Evolutionary conservation across 2,888 invertebrate species (phyloP), one percentile per base, ranked within the genome.

Genomic region (Drosophila paucipuncta): DNA sequence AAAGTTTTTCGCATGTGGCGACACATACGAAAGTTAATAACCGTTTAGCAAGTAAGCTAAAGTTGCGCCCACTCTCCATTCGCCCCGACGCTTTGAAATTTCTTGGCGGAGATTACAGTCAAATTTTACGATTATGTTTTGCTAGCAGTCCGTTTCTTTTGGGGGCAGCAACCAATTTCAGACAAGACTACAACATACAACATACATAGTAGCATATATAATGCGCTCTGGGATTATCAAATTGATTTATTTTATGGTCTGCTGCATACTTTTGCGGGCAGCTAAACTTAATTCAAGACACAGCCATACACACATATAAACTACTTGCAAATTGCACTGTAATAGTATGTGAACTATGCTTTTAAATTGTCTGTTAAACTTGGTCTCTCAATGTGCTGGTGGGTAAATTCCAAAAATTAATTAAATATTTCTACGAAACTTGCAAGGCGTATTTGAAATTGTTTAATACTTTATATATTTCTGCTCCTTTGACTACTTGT

Each of bases 1-100:
- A 30, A 28, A 50, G 33, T 28, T 39, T 30, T 57, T 57, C 33
- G 33, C 63, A 63, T 63, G 63, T 62, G 61, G 71, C 76, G 77
- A 80, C 87, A 89, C 82, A 82, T 89, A 79, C 72, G 74, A 89
- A 87, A 86, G 85, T 86, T 89, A 86, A 86, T 86, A 87, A 87
- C 85, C 85, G 85, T 89, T 86, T 86, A 85, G 89, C 85, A 68
- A 72, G 73, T 81, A 75, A 80, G 64, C 75, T 69, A 76, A 76
- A 78, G 74, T 76, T 69, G 41, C 77, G 35, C 53, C 37, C 54
- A 22, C 16, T 47, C 16, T 25, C 16, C 13, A 0, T 4, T 2
- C 18, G 6, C 1, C 28, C 2, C 16, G 2, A 25, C 25, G 1
- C 2, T 18, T 18, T 28, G 39, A 68, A 76, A 78, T 76, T 73